Evolutionary conservation across 2,797 vertebrate species (phyloP).

Genomic region (Sarcoramphus papa): DNA sequence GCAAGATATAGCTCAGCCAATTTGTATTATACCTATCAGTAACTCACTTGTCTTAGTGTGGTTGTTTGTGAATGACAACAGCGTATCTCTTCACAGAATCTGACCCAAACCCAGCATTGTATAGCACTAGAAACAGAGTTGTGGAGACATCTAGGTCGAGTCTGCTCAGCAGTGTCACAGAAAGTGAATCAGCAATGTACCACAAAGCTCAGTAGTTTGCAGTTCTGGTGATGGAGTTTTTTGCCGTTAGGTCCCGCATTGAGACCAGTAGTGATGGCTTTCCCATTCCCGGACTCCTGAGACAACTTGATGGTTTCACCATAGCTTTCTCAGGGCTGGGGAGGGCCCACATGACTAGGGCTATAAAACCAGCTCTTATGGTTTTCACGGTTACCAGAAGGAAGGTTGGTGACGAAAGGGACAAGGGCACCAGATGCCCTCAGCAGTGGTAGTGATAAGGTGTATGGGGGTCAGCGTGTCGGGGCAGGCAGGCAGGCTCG

Average conservation of each 20-base stretch:
- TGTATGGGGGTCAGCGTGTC: fast-evolving
- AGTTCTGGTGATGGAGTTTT: neutral
- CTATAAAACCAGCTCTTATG: neutral
- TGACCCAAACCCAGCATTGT: neutral
- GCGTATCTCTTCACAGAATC: neutral
- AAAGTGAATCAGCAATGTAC: neutral
- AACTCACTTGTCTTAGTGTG: neutral
- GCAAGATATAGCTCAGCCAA: neutral
- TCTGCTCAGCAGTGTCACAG: neutral
- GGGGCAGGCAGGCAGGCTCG: neutral
- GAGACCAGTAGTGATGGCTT: neutral
- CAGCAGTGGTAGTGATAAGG: neutral
- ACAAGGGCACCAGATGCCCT: neutral
- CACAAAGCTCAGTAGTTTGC: neutral
- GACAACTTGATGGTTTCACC: neutral
- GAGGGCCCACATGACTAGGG: neutral
- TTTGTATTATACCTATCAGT: neutral
- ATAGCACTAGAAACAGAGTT: neutral
- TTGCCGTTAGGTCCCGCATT: neutral
- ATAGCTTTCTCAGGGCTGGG: neutral
- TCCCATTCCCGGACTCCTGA: fast-evolving
- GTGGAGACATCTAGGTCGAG: neutral
- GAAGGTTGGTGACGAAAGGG: neutral
- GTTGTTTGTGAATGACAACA: neutral
- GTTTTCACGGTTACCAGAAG: neutral